These are phyloP conservation scores for Oncopodura yosiiana DNA, from an alignment of 1,140 invertebrate genomes.

Conservation along the genomic window DNA sequence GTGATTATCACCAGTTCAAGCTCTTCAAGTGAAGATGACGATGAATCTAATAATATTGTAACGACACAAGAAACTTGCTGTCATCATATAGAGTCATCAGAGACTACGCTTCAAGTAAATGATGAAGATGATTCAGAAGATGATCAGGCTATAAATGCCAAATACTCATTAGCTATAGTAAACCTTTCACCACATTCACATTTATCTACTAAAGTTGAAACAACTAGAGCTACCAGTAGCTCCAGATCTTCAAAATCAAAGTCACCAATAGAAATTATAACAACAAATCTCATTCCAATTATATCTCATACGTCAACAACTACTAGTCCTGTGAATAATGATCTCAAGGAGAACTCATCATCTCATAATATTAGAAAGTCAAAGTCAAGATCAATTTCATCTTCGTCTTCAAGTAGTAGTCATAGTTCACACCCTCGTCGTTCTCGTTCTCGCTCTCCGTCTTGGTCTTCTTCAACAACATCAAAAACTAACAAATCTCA, in stretches of 20 bases:
- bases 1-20: constrained; percentile 7
- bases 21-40: neutral
- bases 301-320: neutral
- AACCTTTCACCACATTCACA: constrained; percentile 11
- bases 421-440: neutral
- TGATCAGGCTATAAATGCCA: constrained; percentile 5
- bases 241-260: constrained; percentile 1
- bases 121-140: constrained; percentile 11
- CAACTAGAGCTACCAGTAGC: neutral
- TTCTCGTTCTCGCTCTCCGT: neutral
- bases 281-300: neutral
- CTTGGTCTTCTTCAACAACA: constrained; percentile 1
- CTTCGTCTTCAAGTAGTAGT: neutral
- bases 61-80: neutral
- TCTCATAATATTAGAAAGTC: neutral
- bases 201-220: neutral
- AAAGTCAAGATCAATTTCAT: constrained; percentile 2
- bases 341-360: constrained; percentile 4
- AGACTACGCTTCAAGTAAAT: neutral
- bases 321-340: neutral
- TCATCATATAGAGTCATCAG: neutral
- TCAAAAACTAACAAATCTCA: too few species aligned
- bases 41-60: neutral
- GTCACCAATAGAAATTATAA: constrained; percentile 19
- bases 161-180: constrained; percentile 23